Evolutionary conservation across 2,888 invertebrate genomes (phyloP).

Genomic region (Psylliodes chrysocephalus): DNA sequence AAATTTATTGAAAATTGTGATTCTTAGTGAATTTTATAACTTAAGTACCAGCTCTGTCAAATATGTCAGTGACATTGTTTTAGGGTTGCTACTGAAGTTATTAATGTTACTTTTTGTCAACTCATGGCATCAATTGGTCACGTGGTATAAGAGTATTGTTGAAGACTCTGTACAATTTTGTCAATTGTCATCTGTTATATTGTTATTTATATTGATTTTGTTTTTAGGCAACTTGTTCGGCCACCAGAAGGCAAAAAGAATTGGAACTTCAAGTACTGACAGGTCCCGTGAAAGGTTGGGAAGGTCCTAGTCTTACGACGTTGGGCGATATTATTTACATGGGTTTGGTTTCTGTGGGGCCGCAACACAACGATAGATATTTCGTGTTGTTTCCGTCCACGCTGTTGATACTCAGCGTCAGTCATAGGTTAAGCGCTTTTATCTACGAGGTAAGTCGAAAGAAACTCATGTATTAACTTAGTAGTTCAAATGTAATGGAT

Average conservation of each 20-base stretch:
- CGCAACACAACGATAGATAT: conserved; percentile 88
- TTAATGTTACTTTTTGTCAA: no score
- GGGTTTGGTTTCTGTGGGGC: conserved; percentile 90
- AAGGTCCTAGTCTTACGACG: conserved; percentile 80
- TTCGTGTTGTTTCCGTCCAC: conserved; percentile 92
- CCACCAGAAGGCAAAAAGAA: conserved; percentile 92
- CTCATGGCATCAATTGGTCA: no score
- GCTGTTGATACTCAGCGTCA: conserved; percentile 89
- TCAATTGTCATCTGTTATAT: no score
- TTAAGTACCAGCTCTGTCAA: no score
- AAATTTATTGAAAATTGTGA: no score
- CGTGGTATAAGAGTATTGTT: no score
- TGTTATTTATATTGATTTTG: not conserved
- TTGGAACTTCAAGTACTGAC: conserved; percentile 94
- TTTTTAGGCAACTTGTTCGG: conserved; percentile 83
- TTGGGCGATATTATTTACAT: conserved; percentile 91
- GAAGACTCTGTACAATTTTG: no score
- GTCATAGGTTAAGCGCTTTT: conserved; percentile 92
- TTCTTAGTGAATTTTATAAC: no score
- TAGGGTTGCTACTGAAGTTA: no score
- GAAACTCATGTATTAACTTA: no score
- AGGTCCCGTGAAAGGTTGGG: conserved; percentile 95
- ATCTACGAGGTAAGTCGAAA: conserved; percentile 84
- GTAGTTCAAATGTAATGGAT: no score
- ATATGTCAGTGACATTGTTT: no score